Conservation (phyloP, 2,888 invertebrate genomes). For the Arrhopalites spinosus region DNA sequence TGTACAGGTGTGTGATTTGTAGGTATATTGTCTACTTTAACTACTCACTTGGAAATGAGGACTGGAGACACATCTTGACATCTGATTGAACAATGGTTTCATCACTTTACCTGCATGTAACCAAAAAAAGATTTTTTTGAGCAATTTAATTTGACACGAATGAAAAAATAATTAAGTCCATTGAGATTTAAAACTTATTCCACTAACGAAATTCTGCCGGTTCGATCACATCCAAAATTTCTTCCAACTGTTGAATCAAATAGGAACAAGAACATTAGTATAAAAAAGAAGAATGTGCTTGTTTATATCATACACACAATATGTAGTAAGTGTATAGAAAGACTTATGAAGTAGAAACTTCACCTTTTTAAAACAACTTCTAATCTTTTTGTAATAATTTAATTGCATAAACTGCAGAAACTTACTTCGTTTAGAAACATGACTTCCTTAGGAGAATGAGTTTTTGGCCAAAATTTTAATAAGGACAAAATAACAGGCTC, state of each 20-base stretch:
- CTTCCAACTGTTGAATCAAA: no score
- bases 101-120: constrained; percentile 96
- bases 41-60: constrained; percentile 99
- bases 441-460: constrained; percentile 95
- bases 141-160: no score
- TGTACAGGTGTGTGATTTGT: background rate
- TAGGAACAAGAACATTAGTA: no score
- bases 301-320: background rate
- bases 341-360: constrained; percentile 16
- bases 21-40: background rate
- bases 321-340: constrained; percentile 54
- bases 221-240: constrained; percentile 97
- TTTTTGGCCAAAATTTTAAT: constrained; percentile 98
- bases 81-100: constrained; percentile 93
- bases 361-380: constrained; percentile 14
- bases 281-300: constrained; percentile 83
- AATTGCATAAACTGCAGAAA: no score
- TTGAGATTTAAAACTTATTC: no score
- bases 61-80: constrained; percentile 96
- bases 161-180: no score
- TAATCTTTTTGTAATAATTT: constrained; percentile 22
- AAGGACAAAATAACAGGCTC: constrained; percentile 92
- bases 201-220: constrained; percentile 96
- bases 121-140: no score
- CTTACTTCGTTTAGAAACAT: constrained; percentile 24